Evolutionary conservation across 2,888 invertebrate species (phyloP), one percentile per base, ranked within the genome.

Genomic region (Clanis bilineata): DNA sequence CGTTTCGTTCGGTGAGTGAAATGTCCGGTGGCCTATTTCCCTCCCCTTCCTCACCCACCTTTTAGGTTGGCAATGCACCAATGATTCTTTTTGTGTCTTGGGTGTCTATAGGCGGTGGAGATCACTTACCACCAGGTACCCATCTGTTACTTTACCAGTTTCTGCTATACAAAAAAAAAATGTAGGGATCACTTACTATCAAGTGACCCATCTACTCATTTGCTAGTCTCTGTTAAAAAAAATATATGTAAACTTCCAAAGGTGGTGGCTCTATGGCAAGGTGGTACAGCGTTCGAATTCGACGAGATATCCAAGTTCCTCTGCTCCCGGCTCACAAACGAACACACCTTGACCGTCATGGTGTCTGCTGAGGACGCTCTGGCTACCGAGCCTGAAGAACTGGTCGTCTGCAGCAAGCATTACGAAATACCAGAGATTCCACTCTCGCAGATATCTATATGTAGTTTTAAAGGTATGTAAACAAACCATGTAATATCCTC

Each of bases 221-320:
- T n/a, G n/a, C n/a, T n/a, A n/a, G n/a, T n/a, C n/a, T n/a, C n/a
- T n/a, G n/a, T n/a, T n/a, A n/a, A n/a, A n/a, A n/a, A n/a, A n/a
- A n/a, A n/a, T n/a, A n/a, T n/a, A n/a, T 22, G 4, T 43, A 43
- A 5, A 57, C 2, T 51, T 56, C 68, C 65, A 1, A 60, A 92
- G 91, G 89, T 90, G 15, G 82, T 88, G 56, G 91, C 88, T 0
- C 77, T 92, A 0, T 92, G 91, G 91, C 80, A 83, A 67, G 91
- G 91, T 1, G 91, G 91, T 2, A 77, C 83, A 18, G 63, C 85
- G n/a, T 73, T 73, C 10, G 86, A 91, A 45, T 88, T 88, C 25
- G 72, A 78, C 0, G 83, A 85, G 39, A 84, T 92, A 38, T 83
- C 83, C 0, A 79, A 80, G 56, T 86, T 83, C 65, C 77, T 91